Base-by-base conservation (phyloP, 2,888 invertebrate genomes). In the Palloptera scutellata region DNA sequence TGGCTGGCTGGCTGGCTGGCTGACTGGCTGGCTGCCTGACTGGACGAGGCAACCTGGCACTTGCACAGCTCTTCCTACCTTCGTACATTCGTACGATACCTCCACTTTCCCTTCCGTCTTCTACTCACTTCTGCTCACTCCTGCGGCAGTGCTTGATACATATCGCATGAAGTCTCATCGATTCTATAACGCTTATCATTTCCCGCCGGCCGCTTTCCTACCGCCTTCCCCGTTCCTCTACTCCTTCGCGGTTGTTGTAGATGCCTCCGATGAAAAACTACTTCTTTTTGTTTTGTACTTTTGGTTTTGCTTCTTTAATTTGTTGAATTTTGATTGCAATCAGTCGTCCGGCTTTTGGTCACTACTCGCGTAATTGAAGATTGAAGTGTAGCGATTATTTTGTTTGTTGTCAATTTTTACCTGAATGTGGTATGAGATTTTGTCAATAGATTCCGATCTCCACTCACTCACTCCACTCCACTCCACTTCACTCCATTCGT, bases 301-400 rank as follows among this genome's bases (percentile, higher is more conserved):
- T 48, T 40, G 30, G 45, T 12, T 30, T 52, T n/a, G 30, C 52
- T 61, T 51, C 59, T 54, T 68, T 68, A 68, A 68, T 68, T 68
- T 68, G 61, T 68, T 68, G 57, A 43, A 42, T 65, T 48, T 62
- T 62, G 65, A 68, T 68, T 60, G 42, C 54, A 68, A 65, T 62
- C 65, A 53, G 54, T 63, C 65, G 60, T 45, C 40, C 62, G 48
- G 59, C 57, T 64, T 42, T 60, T 59, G 65, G 10, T 15, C 52
- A 51, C 0, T 10, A 59, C 11, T n/a, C 10, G n/a, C 52, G 51
- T 52, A 52, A 51, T 40, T 30, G 42, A 12, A 20, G 51, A 61
- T 61, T 60, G 19, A 19, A 59, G 43, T 19, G 10, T 11, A 19
- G 15, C 45, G 48, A 60, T 43, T 54, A 19, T 54, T 15, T 17